A percentile compares a stretch with the other conserved stretches of the same genome.
Evolutionary conservation across 1,140 invertebrate species (phyloP).

Genomic region (Caerostris darwini): DNA sequence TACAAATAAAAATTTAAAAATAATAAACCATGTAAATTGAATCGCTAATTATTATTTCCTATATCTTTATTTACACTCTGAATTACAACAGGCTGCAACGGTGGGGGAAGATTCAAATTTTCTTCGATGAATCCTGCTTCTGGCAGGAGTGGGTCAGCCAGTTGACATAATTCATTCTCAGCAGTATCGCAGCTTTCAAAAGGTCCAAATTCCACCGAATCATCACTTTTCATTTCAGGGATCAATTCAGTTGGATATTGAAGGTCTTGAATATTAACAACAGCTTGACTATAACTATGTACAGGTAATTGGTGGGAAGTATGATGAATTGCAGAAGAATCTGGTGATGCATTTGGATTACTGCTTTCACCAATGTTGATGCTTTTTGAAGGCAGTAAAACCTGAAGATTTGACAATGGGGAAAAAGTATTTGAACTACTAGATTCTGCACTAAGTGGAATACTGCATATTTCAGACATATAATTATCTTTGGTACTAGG

Average conservation of each 20-base stretch:
- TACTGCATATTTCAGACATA: not conserved
- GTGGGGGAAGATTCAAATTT: constrained; percentile 77
- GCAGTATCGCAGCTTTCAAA: constrained; percentile 19
- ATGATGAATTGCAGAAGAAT: not conserved
- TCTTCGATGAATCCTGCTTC: constrained; percentile 60
- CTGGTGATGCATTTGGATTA: not conserved
- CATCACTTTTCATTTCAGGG: constrained; percentile 1
- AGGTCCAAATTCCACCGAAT: constrained; percentile 33
- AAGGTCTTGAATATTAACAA: constrained; percentile 64
- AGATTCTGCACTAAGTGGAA: not conserved
- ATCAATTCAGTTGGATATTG: constrained; percentile 72
- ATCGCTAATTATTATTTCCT: constrained; percentile 16
- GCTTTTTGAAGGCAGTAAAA: constrained; percentile 7
- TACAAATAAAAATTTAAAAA: not conserved
- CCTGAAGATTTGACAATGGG: constrained; percentile 26
- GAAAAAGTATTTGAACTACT: not conserved
- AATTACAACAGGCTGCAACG: constrained; percentile 77
- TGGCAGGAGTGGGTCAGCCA: constrained; percentile 76
- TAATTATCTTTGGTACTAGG: not conserved
- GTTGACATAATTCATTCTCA: not conserved
- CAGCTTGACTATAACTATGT: constrained; percentile 25
- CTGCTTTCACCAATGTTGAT: not conserved
- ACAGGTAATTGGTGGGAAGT: not conserved
- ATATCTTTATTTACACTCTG: constrained; percentile 54
- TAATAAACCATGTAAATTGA: not conserved